Evolutionary conservation across 2,888 invertebrate species (phyloP), one percentile per base, ranked within the genome.

Genomic region (Sesia bembeciformis): DNA sequence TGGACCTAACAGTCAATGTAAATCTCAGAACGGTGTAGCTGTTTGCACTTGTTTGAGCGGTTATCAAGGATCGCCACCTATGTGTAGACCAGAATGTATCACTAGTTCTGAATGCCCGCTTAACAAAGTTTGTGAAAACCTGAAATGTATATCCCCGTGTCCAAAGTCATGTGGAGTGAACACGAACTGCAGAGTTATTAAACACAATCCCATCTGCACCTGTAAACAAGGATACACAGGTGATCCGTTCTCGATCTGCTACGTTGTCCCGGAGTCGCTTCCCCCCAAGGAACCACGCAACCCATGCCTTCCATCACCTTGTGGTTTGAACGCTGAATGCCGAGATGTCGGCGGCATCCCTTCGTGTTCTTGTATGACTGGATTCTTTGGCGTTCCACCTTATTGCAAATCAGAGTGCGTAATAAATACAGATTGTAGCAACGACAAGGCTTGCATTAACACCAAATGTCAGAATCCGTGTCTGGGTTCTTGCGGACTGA

Each of bases 401-500:
- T 91, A 93, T 70, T 95, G 95, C 68, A 91, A 93, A 64, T 93
- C 95, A 2, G 93, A 93, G 74, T 95, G 95, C 74, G 83, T 93
- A 4, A 91, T 93, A 43, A 94, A 94, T 63, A 90, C 93, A 5
- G 95, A 96, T 69, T 96, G 96, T 71, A 81, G 92, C 52, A 93
- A 92, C 58, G 92, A 92, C 64, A 90, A 92, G 68, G 94, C 96
- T 4, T 96, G 96, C 69, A 93, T 95, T 52, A 92, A 91, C 64
- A 92, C 93, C 78, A 94, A 93, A 77, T 96, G 96, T 77, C 90
- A 90, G 61, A 93, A 96, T 75, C 96, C 96, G 8, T 96, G 96
- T 69, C 90, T 92, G 4, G 95, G 95, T 51, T 92, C 94, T 40
- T 94, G 96, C 69, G 96, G 96, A 7, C 69, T 91, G 38, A 91